Conservation (phyloP, 2,888 invertebrate genomes). For the Nowickia ferox region DNA sequence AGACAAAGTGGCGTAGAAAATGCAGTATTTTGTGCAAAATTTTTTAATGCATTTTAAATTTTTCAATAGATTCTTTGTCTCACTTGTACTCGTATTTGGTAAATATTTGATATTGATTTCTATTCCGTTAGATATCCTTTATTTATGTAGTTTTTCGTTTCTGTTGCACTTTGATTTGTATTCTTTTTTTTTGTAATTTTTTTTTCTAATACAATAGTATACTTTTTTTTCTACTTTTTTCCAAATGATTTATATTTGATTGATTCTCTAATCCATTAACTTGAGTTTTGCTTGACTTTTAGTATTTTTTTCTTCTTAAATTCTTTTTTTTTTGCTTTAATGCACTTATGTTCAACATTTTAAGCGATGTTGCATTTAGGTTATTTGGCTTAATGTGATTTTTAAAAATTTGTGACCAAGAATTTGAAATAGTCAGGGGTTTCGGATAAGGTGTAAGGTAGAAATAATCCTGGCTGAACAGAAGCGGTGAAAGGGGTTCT, state of each 20-base stretch:
- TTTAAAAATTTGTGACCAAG: too few species aligned
- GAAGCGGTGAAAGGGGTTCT: too few species aligned
- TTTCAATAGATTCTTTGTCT: too few species aligned
- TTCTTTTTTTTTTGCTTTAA: neutral
- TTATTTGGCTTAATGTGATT: neutral
- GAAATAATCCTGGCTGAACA: too few species aligned
- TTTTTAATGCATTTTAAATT: too few species aligned
- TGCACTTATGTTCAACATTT: neutral
- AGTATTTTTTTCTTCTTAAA: neutral
- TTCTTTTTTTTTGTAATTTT: slow-evolving; percentile 18
- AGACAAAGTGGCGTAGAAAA: too few species aligned
- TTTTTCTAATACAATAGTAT: slow-evolving; percentile 35
- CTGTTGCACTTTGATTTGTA: slow-evolving; percentile 47
- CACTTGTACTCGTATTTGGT: too few species aligned
- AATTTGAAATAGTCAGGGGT: too few species aligned
- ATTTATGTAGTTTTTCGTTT: slow-evolving; percentile 7
- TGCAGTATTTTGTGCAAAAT: too few species aligned
- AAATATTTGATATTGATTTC: neutral
- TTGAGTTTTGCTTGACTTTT: slow-evolving; percentile 34
- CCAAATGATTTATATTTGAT: slow-evolving; percentile 61
- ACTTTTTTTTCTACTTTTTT: slow-evolving; percentile 20
- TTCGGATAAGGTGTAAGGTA: too few species aligned
- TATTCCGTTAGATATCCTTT: neutral
- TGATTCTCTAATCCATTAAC: slow-evolving; percentile 70
- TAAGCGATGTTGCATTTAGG: neutral